These are phyloP conservation scores for Stichodactyla mertensii DNA, from an alignment of 64 coral and sea anemone species.

Conservation along the genomic window DNA sequence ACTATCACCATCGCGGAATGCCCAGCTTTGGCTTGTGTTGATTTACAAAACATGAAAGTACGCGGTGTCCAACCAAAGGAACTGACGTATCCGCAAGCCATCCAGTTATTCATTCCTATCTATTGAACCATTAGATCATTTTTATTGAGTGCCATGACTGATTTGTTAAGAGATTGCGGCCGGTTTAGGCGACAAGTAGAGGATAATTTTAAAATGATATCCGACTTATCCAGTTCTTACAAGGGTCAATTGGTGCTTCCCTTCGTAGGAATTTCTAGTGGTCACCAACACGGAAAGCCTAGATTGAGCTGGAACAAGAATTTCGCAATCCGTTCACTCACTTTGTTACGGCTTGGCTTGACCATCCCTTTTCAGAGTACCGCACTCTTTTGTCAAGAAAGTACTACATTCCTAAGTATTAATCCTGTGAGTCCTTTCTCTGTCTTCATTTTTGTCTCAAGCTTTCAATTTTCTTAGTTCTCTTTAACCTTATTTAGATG, in stretches of 20 bases:
- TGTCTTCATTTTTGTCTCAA: background rate
- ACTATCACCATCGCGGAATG: too few species aligned
- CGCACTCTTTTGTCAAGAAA: too few species aligned
- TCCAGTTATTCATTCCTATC: background rate
- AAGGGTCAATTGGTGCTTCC: constrained; percentile 5
- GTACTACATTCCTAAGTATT: too few species aligned
- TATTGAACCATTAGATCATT: background rate
- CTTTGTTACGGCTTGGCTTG: too few species aligned
- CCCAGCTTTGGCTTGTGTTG: too few species aligned
- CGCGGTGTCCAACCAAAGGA: too few species aligned
- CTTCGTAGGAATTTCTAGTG: background rate
- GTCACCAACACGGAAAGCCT: background rate
- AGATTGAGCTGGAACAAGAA: background rate
- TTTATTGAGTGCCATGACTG: background rate
- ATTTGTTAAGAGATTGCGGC: background rate
- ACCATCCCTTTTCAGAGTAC: too few species aligned
- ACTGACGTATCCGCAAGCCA: background rate
- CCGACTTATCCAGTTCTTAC: background rate
- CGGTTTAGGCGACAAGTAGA: constrained; percentile 4
- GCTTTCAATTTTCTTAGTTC: background rate
- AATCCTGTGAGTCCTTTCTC: background rate
- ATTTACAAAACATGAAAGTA: too few species aligned
- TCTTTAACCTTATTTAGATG: background rate
- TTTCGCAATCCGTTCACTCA: background rate
- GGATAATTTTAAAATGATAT: background rate